Evolutionary conservation across 2,113 vertebrate species (phyloP).

Genomic region (Empidonax alnorum): DNA sequence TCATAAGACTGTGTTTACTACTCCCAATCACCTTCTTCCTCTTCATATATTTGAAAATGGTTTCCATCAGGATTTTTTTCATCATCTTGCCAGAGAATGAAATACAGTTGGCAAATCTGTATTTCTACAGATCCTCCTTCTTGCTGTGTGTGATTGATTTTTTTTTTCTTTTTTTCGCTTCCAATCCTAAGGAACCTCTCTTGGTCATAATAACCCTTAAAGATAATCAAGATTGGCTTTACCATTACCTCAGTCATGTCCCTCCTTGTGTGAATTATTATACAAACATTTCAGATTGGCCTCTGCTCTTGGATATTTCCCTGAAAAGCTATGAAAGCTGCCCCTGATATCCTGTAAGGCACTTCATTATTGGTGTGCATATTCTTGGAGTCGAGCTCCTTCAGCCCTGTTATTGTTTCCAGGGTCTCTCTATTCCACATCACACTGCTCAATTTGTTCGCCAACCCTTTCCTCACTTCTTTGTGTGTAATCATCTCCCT

Average conservation of each 20-base stretch:
- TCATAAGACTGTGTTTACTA: background rate
- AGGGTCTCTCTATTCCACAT: background rate
- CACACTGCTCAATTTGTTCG: background rate
- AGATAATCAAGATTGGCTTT: background rate
- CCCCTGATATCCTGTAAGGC: background rate
- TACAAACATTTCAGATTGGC: background rate
- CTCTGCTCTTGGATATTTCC: background rate
- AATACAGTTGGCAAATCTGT: background rate
- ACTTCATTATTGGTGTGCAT: background rate
- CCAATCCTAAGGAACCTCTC: background rate
- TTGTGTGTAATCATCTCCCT: background rate
- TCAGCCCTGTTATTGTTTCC: background rate
- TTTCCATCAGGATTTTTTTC: background rate
- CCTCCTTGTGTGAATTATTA: background rate
- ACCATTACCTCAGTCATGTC: background rate
- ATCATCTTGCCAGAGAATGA: background rate
- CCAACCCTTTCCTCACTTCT: background rate
- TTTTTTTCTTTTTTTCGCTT: background rate
- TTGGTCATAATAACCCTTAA: background rate
- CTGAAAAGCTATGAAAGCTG: background rate
- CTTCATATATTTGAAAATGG: background rate
- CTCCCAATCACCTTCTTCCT: background rate
- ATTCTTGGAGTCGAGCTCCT: rapidly evolving
- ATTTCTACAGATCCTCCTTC: background rate
- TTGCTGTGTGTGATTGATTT: background rate